Base-by-base conservation (phyloP, 2,888 invertebrate species). In the Athripsodes cinereus region DNA sequence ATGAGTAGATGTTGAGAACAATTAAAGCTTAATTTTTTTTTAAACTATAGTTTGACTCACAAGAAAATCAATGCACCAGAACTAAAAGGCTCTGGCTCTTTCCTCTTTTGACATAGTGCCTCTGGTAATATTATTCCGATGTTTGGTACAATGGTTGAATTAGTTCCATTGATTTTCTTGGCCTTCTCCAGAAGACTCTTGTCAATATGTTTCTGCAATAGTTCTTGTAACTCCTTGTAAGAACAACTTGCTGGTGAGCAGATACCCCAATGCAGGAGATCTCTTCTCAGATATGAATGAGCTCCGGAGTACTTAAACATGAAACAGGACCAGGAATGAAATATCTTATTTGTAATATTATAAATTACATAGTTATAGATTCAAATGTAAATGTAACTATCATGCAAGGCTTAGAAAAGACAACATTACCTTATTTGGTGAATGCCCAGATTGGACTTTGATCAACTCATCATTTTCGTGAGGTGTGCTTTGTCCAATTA, bases 161-260 rank as follows among this genome's bases (percentile, higher is more conserved):
- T 26, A 16, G 1, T 26, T 11, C 11, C 8, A 31, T 13, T 19
- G n/a, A n/a, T n/a, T n/a, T n/a, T n/a, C n/a, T n/a, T n/a, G n/a
- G n/a, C n/a, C n/a, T n/a, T n/a, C 51, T 2, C 22, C 18, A 2
- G 5, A 13, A 18, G n/a, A 13, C 13, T 3, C 5, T 16, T 22
- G 1, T 26, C 10, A n/a, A 51, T n/a, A 16, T 51, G 20, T 8
- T 6, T 26, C 44, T 51, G 55, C n/a, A 55, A 40, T 6, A 50
- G 40, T 8, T 11, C 20, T 3, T 34, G 11, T 47, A 73, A 62
- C 35, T 72, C 71, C 1, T 63, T 54, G 0, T 73, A 18, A 3
- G 67, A 66, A 64, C 83, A 83, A 0, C 73, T 69, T 0, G 71
- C 71, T 0, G 83, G 83, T 11, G 79, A 76, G 65, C 83, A 83